These are phyloP conservation scores for Acleris cristana DNA, from an alignment of 2,888 invertebrate species.

Conservation along the genomic window DNA sequence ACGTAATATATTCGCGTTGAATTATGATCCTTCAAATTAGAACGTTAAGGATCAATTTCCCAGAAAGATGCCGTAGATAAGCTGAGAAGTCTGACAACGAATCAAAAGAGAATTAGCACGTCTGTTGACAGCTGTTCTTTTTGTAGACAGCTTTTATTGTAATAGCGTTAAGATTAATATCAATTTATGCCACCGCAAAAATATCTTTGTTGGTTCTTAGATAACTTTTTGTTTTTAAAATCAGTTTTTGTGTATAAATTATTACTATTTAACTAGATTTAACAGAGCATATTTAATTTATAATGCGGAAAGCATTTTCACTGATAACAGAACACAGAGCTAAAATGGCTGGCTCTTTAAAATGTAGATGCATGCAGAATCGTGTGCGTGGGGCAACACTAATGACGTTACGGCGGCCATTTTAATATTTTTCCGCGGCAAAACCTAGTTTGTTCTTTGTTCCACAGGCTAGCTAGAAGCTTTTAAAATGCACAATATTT, in stretches of 20 bases:
- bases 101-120: slow-evolving; percentile 57
- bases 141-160: slow-evolving; percentile 30
- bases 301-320: slow-evolving; percentile 1
- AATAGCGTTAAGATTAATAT: slow-evolving; percentile 24
- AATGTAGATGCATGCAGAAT: slow-evolving; percentile 72
- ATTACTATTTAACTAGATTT: background rate
- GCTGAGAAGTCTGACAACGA: slow-evolving; percentile 52
- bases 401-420: slow-evolving; percentile 55
- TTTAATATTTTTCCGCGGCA: slow-evolving; percentile 60
- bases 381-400: slow-evolving; percentile 66
- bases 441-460: slow-evolving; percentile 69
- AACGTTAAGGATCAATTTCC: slow-evolving; percentile 6
- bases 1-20: slow-evolving; percentile 9
- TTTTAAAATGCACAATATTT: slow-evolving; percentile 29
- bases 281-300: background rate
- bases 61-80: slow-evolving; percentile 40
- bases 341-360: slow-evolving; percentile 52
- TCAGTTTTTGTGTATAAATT: background rate
- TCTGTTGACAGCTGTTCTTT: slow-evolving; percentile 28
- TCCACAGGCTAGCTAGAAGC: slow-evolving; percentile 37
- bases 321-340: background rate
- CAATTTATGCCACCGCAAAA: slow-evolving; percentile 1
- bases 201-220: background rate
- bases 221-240: slow-evolving; percentile 12
- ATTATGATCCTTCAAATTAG: slow-evolving; percentile 8